These are phyloP conservation scores for Drosophila lacicola DNA, from an alignment of 2,888 invertebrate species.

Conservation along the genomic window DNA sequence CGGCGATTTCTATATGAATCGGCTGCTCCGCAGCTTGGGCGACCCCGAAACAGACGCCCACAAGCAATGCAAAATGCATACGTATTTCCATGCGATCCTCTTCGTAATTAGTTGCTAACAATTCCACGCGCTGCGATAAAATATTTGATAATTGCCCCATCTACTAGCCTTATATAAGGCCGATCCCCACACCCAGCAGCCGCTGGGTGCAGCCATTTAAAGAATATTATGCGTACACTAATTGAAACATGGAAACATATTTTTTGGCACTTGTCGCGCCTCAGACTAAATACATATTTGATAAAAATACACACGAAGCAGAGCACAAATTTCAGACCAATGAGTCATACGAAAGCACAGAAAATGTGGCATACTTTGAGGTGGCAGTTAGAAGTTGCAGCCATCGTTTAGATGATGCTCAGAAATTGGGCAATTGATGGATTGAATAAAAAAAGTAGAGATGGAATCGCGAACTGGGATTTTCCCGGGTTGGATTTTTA, in stretches of 20 bases:
- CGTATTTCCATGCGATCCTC: conserved; percentile 17
- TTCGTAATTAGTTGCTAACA: conserved; percentile 1
- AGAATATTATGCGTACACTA: conserved; percentile 36
- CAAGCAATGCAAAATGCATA: conserved; percentile 46
- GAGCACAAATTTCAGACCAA: neutral
- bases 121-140: conserved; percentile 9
- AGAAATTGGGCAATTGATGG: too few relatives aligned
- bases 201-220: conserved; percentile 51
- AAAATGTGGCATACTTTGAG: conserved; percentile 37
- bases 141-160: conserved; percentile 9
- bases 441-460: too few relatives aligned
- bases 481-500: too few relatives aligned
- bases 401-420: neutral
- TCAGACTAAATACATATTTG: conserved; percentile 17
- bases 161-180: conserved; percentile 31
- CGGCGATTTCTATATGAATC: conserved; percentile 30
- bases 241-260: conserved; percentile 61
- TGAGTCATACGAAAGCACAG: neutral
- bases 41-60: conserved; percentile 50
- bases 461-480: too few relatives aligned
- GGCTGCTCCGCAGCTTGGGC: conserved; percentile 32
- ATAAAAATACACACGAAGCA: conserved; percentile 23
- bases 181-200: conserved; percentile 36
- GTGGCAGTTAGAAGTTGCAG: neutral
- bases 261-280: conserved; percentile 43